Evolutionary conservation across 2,113 vertebrate species (phyloP), one percentile per base, ranked within the genome.

Genomic region (Nothobranchius furzeri): DNA sequence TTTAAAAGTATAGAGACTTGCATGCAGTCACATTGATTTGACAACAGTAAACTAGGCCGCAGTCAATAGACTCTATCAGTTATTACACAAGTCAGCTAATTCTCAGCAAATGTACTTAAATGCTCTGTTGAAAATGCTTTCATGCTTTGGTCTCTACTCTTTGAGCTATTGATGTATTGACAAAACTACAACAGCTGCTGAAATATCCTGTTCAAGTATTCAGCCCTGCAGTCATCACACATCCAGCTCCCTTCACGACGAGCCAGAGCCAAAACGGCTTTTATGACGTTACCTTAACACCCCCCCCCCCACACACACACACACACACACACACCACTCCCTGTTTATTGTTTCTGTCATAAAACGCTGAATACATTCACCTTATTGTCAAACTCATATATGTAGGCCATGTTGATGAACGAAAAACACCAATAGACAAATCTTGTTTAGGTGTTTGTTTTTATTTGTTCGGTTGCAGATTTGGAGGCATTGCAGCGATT

Each of bases 181-280:
- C 89, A 86, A 79, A 79, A 80, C 90, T 89, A 90, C 90, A 93
- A 93, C 85, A 83, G 86, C 88, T 76, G 80, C 87, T 89, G 84
- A 91, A 91, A 93, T 90, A 91, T 91, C 91, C 91, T 91, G 92
- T 88, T 93, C 89, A 93, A 93, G 91, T 90, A 93, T 93, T 94
- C 91, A 93, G 89, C 88, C 85, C 88, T 79, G 86, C 70, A 89
- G 91, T 91, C 89, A 89, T 88, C 80, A 84, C 81, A 79, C 82
- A 87, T 82, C 82, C 81, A 79, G 81, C 86, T 85, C 74, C 79
- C 81, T 85, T 79, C 87, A 88, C 78, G 79, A 82, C 76, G 71
- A 85, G 68, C 86, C 84, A 70, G 76, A 88, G 84, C 84, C 77
- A 79, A 90, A 91, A 90, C 80, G 84, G 81, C 83, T 88, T 92